Evolutionary conservation across 2,888 invertebrate genomes (phyloP), one percentile per base, ranked within the genome.

Genomic region (Gisinianus flammeolus): DNA sequence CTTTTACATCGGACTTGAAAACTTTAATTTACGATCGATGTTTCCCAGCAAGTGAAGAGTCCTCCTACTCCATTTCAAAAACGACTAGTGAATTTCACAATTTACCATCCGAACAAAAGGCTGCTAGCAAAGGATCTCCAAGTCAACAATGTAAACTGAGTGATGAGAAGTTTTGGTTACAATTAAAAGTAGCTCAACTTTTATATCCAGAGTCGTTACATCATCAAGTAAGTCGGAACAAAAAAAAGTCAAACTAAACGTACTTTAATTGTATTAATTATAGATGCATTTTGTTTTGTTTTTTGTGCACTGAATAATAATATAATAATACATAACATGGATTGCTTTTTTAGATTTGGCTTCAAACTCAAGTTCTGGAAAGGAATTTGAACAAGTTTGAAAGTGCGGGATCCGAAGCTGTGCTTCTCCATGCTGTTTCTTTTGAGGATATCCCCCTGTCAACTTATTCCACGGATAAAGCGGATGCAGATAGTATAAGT

Each of bases 131-230:
- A n/a, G 5, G 10, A 3, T 10, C 26, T 6, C 26, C 28, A 10
- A 22, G n/a, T 58, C 58, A 16, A n/a, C 22, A 16, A n/a, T 8
- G 8, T 8, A 8, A 16, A 44, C 30, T 26, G 8, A 66, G 66
- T 30, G 66, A 73, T 6, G 73, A 62, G n/a, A 58, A 62, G 24
- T 73, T 73, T 73, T 73, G 73, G 73, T 28, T 73, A 26, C 52
- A 73, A 24, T 22, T 62, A 8, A 58, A 33, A 30, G 56, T 56
- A 62, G 73, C 73, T 28, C 73, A 73, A 26, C 35, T 56, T 22
- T 24, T 73, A 22, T 73, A 73, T 56, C 73, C 73, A 22, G 73
- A 73, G 16, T 62, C 30, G 26, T 62, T 73, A n/a, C 56, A 73
- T 31, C 56, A 62, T 33, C 73, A 73, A 54, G 73, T 73, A 28